Evolutionary conservation across 2,888 invertebrate species (phyloP).

Genomic region (Stratiomys singularior): DNA sequence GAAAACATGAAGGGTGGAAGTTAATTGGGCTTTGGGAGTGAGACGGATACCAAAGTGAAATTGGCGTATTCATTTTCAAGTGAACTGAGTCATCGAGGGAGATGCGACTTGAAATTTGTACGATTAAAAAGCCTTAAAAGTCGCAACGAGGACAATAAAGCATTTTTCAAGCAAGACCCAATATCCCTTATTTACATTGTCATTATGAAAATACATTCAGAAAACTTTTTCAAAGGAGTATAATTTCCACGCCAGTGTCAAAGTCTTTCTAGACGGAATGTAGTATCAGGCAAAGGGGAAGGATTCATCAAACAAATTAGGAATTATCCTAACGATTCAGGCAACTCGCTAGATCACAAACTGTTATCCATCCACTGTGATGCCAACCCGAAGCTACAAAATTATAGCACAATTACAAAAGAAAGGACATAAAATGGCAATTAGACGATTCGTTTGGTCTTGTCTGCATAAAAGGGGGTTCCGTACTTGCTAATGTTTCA

Average conservation of each 20-base stretch:
- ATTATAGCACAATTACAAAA: slow-evolving; percentile 39
- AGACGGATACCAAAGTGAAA: slow-evolving; percentile 17
- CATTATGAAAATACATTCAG: no score
- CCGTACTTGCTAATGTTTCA: slow-evolving; percentile 2
- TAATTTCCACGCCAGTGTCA: no score
- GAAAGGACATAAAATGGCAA: slow-evolving; percentile 48
- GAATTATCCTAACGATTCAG: no score
- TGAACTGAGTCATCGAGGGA: background rate
- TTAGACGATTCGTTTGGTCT: slow-evolving; percentile 40
- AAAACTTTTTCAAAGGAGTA: no score
- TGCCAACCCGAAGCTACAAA: slow-evolving; percentile 8
- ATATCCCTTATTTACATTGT: no score
- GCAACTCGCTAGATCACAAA: background rate
- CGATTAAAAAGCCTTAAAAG: no score
- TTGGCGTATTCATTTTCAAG: slow-evolving; percentile 22
- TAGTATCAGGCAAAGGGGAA: no score
- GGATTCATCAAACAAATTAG: no score
- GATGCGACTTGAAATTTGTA: no score
- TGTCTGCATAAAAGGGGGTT: slow-evolving; percentile 24
- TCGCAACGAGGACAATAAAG: no score
- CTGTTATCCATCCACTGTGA: background rate
- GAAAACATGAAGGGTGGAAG: slow-evolving; percentile 21
- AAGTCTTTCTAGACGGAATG: no score
- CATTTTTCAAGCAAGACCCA: no score
- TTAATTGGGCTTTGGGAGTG: slow-evolving; percentile 22